Evolutionary conservation across 1,140 invertebrate genomes (phyloP).

Genomic region (Globodera ellingtonae): DNA sequence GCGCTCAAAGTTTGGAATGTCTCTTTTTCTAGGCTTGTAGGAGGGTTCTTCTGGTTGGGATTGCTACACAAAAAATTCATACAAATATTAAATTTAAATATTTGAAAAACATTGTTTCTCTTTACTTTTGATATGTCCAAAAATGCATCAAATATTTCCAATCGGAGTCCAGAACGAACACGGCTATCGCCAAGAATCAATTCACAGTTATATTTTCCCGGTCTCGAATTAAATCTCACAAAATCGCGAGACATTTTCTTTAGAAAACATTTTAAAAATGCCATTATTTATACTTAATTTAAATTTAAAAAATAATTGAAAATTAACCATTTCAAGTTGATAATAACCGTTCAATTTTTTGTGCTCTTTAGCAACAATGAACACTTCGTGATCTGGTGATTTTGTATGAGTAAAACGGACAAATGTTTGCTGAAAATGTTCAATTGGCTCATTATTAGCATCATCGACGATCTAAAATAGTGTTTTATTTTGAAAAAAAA

Average conservation of each 20-base stretch:
- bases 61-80: neutral
- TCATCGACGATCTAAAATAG: neutral
- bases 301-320: neutral
- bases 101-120: neutral
- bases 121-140: slow-evolving; percentile 26
- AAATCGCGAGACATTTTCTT: slow-evolving; percentile 26
- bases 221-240: neutral
- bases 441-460: neutral
- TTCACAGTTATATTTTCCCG: slow-evolving; percentile 20
- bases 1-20: neutral
- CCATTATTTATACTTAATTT: neutral
- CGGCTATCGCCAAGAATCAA: slow-evolving; percentile 19
- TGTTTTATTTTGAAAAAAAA: too few species aligned
- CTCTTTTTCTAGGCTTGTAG: neutral
- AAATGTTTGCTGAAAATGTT: slow-evolving; percentile 19
- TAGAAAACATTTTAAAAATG: neutral
- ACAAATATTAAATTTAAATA: neutral
- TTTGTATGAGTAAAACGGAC: slow-evolving; percentile 22
- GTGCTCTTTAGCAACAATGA: slow-evolving; percentile 21
- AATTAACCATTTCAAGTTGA: slow-evolving; percentile 20
- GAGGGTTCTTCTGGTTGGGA: neutral
- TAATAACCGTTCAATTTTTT: slow-evolving; percentile 14
- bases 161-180: neutral
- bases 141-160: slow-evolving; percentile 24
- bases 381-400: slow-evolving; percentile 15